Conservation (phyloP, 2,888 invertebrate genomes). For the Vesta saturnalis region DNA sequence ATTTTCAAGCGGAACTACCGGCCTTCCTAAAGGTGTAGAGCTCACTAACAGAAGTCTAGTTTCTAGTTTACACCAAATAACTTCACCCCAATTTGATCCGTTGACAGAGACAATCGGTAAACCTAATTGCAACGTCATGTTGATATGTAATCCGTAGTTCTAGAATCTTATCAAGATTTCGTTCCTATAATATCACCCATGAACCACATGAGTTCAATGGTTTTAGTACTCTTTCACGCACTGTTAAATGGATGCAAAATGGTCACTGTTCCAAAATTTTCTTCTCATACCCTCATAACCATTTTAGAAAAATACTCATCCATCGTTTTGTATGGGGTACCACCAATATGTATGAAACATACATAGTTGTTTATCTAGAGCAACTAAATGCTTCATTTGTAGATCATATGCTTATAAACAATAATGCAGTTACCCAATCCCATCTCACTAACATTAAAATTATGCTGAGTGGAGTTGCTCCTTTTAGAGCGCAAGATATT, state of each 20-base stretch:
- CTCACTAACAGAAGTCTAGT: slow-evolving; percentile 63
- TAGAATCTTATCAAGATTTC: slow-evolving; percentile 53
- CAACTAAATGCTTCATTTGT: background rate
- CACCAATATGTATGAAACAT: slow-evolving; percentile 56
- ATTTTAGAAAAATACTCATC: slow-evolving; percentile 43
- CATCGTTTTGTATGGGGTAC: slow-evolving; percentile 62
- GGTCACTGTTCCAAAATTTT: slow-evolving; percentile 59
- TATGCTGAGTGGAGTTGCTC: slow-evolving; percentile 66
- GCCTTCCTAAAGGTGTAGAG: slow-evolving; percentile 77
- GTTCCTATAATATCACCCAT: slow-evolving; percentile 62
- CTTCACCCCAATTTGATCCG: background rate
- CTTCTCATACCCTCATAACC: slow-evolving; percentile 40
- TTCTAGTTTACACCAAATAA: slow-evolving; percentile 50
- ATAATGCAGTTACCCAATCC: slow-evolving; percentile 58
- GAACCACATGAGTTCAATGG: slow-evolving; percentile 66
- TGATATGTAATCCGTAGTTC: background rate
- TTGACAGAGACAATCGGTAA: background rate
- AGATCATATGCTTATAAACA: slow-evolving; percentile 47
- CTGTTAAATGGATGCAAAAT: slow-evolving; percentile 60
- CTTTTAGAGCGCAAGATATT: slow-evolving; percentile 55
- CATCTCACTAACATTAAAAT: slow-evolving; percentile 59
- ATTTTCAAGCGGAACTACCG: slow-evolving; percentile 86
- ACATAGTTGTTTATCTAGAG: background rate
- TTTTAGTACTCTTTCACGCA: slow-evolving; percentile 59
- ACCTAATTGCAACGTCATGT: background rate